These are phyloP conservation scores for Odontamblyopus rebecca DNA, from an alignment of 2,797 vertebrate genomes.

Conservation along the genomic window DNA sequence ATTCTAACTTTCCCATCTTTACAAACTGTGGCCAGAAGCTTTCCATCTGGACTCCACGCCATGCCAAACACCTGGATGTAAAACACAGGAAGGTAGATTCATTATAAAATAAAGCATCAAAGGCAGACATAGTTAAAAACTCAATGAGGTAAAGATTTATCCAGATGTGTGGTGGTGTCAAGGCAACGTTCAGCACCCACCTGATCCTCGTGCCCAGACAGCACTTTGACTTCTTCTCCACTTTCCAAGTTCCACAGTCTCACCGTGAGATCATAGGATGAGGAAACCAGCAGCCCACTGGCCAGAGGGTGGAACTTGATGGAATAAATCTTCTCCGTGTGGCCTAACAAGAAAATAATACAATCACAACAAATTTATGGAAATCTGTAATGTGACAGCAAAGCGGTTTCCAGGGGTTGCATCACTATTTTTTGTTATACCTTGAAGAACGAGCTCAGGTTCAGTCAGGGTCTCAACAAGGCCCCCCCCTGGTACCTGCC, in stretches of 20 bases:
- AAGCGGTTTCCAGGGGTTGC: background rate
- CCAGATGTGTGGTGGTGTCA: background rate
- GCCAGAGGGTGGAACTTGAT: conserved; percentile 90
- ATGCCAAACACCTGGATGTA: conserved; percentile 86
- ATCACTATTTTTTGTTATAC: conserved; percentile 59
- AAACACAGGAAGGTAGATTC: background rate
- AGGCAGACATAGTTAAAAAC: background rate
- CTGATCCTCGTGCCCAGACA: conserved; percentile 91
- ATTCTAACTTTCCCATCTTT: conserved; percentile 88
- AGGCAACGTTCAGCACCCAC: conserved; percentile 58
- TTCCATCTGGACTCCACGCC: conserved; percentile 91
- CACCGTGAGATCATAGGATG: conserved; percentile 90
- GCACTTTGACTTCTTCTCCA: conserved; percentile 70
- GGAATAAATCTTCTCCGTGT: conserved; percentile 96
- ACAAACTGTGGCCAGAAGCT: conserved; percentile 87
- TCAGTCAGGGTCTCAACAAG: conserved; percentile 80
- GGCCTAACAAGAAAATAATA: conserved; percentile 72
- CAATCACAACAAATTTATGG: background rate
- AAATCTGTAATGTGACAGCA: background rate
- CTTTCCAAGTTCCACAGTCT: conserved; percentile 86
- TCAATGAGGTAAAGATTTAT: background rate
- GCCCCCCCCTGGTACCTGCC: conserved; percentile 85
- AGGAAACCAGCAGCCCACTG: conserved; percentile 85
- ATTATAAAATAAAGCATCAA: background rate
- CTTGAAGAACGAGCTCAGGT: conserved; percentile 82